Conservation (phyloP, 23 tunicate species). For the Halocynthia roretzi region DNA sequence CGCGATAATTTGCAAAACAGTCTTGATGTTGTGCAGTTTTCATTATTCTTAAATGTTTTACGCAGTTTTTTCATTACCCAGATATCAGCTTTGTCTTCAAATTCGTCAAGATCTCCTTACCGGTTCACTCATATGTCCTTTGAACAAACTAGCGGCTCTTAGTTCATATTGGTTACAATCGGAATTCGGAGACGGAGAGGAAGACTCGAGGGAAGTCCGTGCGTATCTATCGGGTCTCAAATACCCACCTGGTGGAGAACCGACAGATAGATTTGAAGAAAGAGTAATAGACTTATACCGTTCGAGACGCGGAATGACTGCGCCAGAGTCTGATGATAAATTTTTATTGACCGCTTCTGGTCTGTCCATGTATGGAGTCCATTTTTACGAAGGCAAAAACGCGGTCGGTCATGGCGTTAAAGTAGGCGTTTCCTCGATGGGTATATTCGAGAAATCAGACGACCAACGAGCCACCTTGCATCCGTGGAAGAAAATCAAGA, state of each 20-base stretch:
- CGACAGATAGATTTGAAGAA: slow-evolving; percentile 37
- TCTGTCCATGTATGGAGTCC: slow-evolving; percentile 65
- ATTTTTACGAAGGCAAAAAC: slow-evolving; percentile 43
- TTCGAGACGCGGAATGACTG: slow-evolving; percentile 50
- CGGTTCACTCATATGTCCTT: slow-evolving; percentile 42
- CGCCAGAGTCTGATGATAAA: slow-evolving; percentile 67
- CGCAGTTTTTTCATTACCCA: neutral
- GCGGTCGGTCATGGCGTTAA: slow-evolving; percentile 18
- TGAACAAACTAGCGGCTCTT: slow-evolving; percentile 42
- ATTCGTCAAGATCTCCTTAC: slow-evolving; percentile 58
- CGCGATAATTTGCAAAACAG: neutral
- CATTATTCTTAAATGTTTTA: neutral
- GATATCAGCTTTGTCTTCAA: slow-evolving; percentile 82
- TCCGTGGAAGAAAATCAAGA: slow-evolving; percentile 50
- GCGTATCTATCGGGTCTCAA: slow-evolving; percentile 2
- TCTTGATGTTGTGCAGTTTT: neutral
- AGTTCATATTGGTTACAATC: slow-evolving; percentile 81
- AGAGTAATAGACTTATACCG: slow-evolving; percentile 31
- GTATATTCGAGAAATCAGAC: slow-evolving; percentile 38
- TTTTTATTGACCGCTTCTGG: slow-evolving; percentile 47
- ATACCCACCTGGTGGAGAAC: neutral
- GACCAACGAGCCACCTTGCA: slow-evolving; percentile 21
- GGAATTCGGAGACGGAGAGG: slow-evolving; percentile 45
- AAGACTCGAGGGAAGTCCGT: slow-evolving; percentile 11
- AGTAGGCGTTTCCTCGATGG: slow-evolving; percentile 47